Evolutionary conservation across 2,113 vertebrate species (phyloP).

Genomic region (Ivindomyrus marchei): DNA sequence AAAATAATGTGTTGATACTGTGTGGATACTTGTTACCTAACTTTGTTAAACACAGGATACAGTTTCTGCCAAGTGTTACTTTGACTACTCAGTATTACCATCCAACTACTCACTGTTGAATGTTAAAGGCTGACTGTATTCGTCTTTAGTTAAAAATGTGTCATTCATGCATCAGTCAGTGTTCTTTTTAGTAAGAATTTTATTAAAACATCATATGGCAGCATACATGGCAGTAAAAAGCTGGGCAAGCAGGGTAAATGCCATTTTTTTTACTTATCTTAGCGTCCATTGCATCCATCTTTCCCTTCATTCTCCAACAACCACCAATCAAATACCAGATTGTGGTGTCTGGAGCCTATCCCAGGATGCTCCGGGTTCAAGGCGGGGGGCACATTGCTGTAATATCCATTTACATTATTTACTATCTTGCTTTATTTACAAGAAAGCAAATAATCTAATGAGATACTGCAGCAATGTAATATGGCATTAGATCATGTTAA

Average conservation of each 20-base stretch:
- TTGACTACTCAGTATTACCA: not conserved
- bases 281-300: not conserved
- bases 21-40: not conserved
- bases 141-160: not conserved
- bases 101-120: not conserved
- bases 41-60: not conserved
- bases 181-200: not conserved
- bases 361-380: not conserved
- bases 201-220: not conserved
- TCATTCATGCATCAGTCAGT: not conserved
- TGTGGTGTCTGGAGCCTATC: not conserved
- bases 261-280: not conserved
- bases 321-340: not conserved
- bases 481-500: not conserved
- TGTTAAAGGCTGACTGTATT: not conserved
- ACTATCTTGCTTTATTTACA: not conserved
- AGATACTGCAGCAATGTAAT: not conserved
- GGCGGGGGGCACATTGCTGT: not conserved
- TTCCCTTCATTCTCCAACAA: not conserved
- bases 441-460: not conserved
- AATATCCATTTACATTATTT: not conserved
- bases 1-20: not conserved
- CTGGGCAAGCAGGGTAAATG: not conserved
- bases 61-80: not conserved
- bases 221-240: not conserved